Evolutionary conservation across 2,113 vertebrate genomes (phyloP), one percentile per base, ranked within the genome.

Genomic region (Petromus typicus): DNA sequence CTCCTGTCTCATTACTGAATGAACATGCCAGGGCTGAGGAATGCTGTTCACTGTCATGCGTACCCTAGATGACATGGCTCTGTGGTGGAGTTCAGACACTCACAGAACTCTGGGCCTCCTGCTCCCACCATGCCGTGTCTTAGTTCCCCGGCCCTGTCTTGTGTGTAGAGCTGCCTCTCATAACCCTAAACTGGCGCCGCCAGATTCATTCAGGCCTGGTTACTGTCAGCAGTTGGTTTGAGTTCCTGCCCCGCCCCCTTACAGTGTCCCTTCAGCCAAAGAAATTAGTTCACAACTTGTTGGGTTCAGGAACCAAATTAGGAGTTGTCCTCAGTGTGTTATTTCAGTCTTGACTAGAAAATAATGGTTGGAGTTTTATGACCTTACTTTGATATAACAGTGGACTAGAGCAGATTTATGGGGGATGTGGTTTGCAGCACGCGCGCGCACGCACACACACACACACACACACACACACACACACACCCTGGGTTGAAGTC

Each of bases 271-370:
- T 76, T 86, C 40, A 54, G 20, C n/a, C 0, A 34, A 93, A 89
- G 45, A 94, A 95, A 96, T 90, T 20, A 81, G 73, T 86, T 90
- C 88, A 82, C 69, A 93, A 66, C 66, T 92, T 93, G 51, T 79
- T 75, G 88, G 57, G 43, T 96, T 96, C 71, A 64, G 75, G 67
- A 91, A 92, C 94, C 96, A 96, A 95, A 95, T 97, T 95, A 97
- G 91, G 93, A 94, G 80, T 86, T 95, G 56, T 54, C 86, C 84
- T 59, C 66, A 18, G 61, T 85, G 71, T 94, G 43, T 79, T 51
- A 34, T 81, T 90, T 93, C 37, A 73, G 43, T 87, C 48, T 69
- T 71, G 59, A 66, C 61, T 95, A 61, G 63, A 85, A 93, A 96
- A 89, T 76, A 79, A 34, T 2, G 23, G 23, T 37, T 79, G 37